Conservation (phyloP, 2,888 invertebrate species). For the Omphaloscelis lunosa region DNA sequence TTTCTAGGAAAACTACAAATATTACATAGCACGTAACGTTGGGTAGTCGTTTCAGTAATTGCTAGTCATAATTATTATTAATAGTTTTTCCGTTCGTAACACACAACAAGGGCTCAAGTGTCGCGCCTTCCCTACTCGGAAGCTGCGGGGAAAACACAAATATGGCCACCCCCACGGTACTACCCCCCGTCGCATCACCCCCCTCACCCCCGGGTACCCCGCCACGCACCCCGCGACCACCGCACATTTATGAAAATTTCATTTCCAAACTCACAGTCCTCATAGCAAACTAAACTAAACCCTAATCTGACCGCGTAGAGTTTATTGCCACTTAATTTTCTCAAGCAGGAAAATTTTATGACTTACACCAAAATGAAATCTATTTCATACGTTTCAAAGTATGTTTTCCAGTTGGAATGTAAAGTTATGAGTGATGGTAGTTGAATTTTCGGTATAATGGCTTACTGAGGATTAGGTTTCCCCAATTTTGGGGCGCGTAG, state of each 20-base stretch:
- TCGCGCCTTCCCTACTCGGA: slow-evolving; percentile 81
- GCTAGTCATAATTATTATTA: slow-evolving; percentile 83
- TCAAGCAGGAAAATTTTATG: slow-evolving; percentile 73
- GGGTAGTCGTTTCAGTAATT: slow-evolving; percentile 61
- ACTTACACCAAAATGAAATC: slow-evolving; percentile 77
- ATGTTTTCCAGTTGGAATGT: slow-evolving; percentile 67
- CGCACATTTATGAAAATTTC: slow-evolving; percentile 89
- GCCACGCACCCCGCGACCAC: slow-evolving; percentile 57
- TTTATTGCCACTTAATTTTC: slow-evolving; percentile 83
- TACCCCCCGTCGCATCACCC: not conserved
- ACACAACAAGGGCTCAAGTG: slow-evolving; percentile 81
- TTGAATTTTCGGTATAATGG: slow-evolving; percentile 88
- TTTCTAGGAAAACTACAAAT: not conserved
- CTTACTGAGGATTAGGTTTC: slow-evolving; percentile 88
- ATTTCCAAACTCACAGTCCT: slow-evolving; percentile 83
- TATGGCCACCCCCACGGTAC: slow-evolving; percentile 72
- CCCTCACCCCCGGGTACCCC: slow-evolving; percentile 47
- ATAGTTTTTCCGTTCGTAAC: slow-evolving; percentile 84
- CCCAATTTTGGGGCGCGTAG: slow-evolving; percentile 80
- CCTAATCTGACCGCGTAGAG: slow-evolving; percentile 82
- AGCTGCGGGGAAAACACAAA: slow-evolving; percentile 85
- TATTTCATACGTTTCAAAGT: slow-evolving; percentile 77
- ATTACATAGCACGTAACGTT: slow-evolving; percentile 3
- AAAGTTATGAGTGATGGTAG: slow-evolving; percentile 81
- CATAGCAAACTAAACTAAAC: slow-evolving; percentile 83